Evolutionary conservation across 2,888 invertebrate species (phyloP).

Genomic region (Catocala nupta): DNA sequence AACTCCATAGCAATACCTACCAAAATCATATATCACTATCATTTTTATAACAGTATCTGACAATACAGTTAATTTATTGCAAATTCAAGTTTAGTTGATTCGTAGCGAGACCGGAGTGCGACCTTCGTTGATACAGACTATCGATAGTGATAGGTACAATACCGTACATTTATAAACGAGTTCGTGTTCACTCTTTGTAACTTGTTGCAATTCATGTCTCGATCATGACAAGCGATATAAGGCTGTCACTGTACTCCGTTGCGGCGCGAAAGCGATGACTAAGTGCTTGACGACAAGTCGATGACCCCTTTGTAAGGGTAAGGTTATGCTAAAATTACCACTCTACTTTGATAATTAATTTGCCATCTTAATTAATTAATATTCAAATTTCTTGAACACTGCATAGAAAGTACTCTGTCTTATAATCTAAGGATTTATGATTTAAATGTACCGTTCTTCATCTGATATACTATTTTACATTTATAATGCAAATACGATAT

Average conservation of each 20-base stretch:
- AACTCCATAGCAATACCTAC: no score
- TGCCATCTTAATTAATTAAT: no score
- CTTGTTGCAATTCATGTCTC: constrained; percentile 54
- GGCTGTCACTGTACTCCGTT: constrained; percentile 40
- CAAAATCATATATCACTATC: no score
- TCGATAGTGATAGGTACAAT: constrained; percentile 24
- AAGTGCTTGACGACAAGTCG: constrained; percentile 53
- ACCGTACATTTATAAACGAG: constrained; percentile 17
- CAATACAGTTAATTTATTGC: constrained; percentile 1
- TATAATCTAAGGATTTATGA: no score
- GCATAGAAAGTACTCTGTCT: no score
- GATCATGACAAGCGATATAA: constrained; percentile 47
- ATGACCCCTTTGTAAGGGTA: constrained; percentile 64
- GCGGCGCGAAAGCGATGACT: constrained; percentile 63
- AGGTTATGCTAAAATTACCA: constrained; percentile 43
- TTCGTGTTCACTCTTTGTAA: constrained; percentile 17
- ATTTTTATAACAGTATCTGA: no score
- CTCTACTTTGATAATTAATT: no score
- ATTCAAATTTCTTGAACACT: no score
- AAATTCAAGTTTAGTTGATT: constrained; percentile 9
- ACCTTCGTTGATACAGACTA: constrained; percentile 27
- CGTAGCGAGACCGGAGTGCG: constrained; percentile 18
- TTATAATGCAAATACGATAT: neutral
- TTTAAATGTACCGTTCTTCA: neutral
- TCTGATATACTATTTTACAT: neutral